Evolutionary conservation across 2,113 vertebrate genomes (phyloP), one percentile per base, ranked within the genome.

Genomic region (Myxocyprinus asiaticus): DNA sequence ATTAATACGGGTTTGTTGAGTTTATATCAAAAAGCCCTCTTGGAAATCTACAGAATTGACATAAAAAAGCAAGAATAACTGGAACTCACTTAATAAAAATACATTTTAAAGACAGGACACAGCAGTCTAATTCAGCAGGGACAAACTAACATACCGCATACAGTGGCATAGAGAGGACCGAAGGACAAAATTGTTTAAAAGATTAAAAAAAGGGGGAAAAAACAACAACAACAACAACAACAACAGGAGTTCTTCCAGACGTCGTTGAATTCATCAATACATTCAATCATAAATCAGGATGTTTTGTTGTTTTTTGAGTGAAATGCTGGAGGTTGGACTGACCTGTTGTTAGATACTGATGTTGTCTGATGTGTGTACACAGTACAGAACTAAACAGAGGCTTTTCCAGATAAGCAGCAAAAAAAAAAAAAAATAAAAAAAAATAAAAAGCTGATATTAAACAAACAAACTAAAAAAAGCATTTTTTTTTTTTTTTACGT

Each of bases 21-120:
- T 53, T n/a, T 22, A 14, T 10, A 45, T 42, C 3, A 79, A 64
- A 53, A 53, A 67, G 67, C 62, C 66, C 71, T 81, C 67, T 42
- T 67, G 15, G 76, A 81, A 45, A 76, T 73, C 17, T 62, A 80
- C 53, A 66, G 50, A 43, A 78, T 43, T 9, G 42, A 81, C 76
- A 65, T 42, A 58, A 55, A 76, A 81, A 77, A 47, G 51, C 56
- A 79, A 17, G 33, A 70, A 66, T 47, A 68, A 83, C 71, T 83
- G 79, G 63, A 55, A 67, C 75, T 71, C n/a, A 45, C 11, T 15
- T 70, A 78, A n/a, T 14, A 74, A 76, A n/a, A 79, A 79, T 55
- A 55, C 22, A 67, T 12, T 44, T 12, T 59, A 17, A 17, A 53
- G 8, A 61, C 22, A 63, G 4, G 22, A 51, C 11, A 22, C 8